Evolutionary conservation across 2,888 invertebrate genomes (phyloP).

Genomic region (Pterobdella sp.): DNA sequence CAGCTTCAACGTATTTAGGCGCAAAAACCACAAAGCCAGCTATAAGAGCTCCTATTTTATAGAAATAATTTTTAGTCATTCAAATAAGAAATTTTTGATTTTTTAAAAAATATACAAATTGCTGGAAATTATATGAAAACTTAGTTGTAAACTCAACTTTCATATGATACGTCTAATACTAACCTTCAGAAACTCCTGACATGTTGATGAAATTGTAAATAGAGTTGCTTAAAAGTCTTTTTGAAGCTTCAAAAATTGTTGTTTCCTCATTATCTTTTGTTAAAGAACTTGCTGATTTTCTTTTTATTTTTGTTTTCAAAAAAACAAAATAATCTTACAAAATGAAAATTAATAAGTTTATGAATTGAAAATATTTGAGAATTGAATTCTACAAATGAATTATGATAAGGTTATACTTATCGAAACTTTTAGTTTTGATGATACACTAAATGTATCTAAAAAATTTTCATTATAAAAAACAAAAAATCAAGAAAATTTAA

Average conservation of each 20-base stretch:
- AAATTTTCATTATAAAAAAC: too few species aligned
- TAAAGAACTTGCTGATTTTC: too few species aligned
- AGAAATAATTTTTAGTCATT: background rate
- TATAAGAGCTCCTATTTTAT: slow-evolving; percentile 42
- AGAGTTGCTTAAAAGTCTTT: slow-evolving; percentile 45
- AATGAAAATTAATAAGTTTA: too few species aligned
- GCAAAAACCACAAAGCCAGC: slow-evolving; percentile 49
- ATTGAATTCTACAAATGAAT: too few species aligned
- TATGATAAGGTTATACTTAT: too few species aligned
- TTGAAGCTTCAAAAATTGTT: slow-evolving; percentile 41
- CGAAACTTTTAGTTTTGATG: too few species aligned
- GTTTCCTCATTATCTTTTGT: background rate
- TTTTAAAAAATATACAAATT: background rate
- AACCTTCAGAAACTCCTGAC: slow-evolving; percentile 54
- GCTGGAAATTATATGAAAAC: background rate
- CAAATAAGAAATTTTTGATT: background rate
- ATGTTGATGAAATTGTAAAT: slow-evolving; percentile 49
- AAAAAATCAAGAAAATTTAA: too few species aligned
- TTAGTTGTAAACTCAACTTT: background rate
- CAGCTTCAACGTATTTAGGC: slow-evolving; percentile 49
- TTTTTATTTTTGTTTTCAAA: too few species aligned
- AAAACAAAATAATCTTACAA: too few species aligned
- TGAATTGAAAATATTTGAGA: too few species aligned
- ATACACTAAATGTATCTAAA: too few species aligned
- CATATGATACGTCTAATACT: background rate